Evolutionary conservation across 2,888 invertebrate genomes (phyloP).

Genomic region (Caradrina clavipalpis): DNA sequence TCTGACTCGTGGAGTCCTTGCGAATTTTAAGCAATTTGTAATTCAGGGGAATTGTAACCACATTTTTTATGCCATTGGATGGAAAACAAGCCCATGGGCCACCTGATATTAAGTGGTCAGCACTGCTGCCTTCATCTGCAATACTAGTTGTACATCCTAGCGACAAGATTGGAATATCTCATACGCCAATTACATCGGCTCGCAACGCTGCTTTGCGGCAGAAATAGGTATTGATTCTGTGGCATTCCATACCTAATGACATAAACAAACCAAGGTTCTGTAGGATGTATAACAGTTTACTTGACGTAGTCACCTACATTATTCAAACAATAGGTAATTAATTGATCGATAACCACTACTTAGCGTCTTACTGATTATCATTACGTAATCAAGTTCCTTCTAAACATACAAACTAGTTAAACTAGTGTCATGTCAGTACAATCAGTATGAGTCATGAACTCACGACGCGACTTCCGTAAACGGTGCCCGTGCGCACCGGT

Average conservation of each 20-base stretch:
- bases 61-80: too few relatives aligned
- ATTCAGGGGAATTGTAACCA: too few relatives aligned
- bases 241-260: neutral
- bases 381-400: constrained; percentile 16
- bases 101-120: too few relatives aligned
- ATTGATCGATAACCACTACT: neutral
- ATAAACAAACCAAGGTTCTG: neutral
- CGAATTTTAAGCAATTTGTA: too few relatives aligned
- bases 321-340: constrained; percentile 7
- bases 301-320: neutral
- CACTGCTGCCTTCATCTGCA: too few relatives aligned
- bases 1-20: too few relatives aligned
- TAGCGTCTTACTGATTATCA: neutral
- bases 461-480: constrained; percentile 63
- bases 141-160: too few relatives aligned
- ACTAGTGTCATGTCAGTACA: constrained; percentile 40
- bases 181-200: too few relatives aligned
- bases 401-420: constrained; percentile 29
- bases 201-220: too few relatives aligned
- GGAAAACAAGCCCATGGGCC: too few relatives aligned
- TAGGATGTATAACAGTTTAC: neutral
- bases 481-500: constrained; percentile 52
- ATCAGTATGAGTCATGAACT: constrained; percentile 57
- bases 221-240: too few relatives aligned
- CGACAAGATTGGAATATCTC: too few relatives aligned